Conservation (phyloP, 2,113 vertebrate genomes). For the Osmerus eperlanus region DNA sequence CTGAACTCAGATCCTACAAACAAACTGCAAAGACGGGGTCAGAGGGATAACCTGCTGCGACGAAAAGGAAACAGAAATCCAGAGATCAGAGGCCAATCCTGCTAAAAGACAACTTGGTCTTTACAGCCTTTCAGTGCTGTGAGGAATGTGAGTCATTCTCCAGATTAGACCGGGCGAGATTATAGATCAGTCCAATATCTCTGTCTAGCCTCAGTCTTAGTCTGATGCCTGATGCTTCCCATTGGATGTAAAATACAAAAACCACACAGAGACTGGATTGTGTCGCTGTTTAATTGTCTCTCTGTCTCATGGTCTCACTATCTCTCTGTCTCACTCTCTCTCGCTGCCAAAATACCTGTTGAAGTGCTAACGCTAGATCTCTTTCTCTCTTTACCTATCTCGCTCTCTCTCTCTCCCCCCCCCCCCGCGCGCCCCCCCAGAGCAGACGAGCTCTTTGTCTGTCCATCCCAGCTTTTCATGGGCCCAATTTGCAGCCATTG, state of each 20-base stretch:
- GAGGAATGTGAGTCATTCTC: constrained; percentile 27
- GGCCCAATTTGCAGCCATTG: constrained; percentile 32
- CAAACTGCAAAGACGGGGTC: not conserved
- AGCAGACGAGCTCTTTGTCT: not conserved
- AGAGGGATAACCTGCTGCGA: not conserved
- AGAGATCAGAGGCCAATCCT: constrained; percentile 28
- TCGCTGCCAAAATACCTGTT: too few relatives aligned
- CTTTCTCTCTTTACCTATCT: not conserved
- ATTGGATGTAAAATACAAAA: not conserved
- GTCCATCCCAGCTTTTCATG: constrained; percentile 8
- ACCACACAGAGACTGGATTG: constrained; percentile 4
- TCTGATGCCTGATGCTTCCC: not conserved
- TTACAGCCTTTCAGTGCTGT: constrained; percentile 19
- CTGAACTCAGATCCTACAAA: not conserved
- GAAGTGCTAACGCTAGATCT: too few relatives aligned
- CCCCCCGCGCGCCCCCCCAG: not conserved
- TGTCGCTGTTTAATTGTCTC: too few relatives aligned
- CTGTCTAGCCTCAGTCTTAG: not conserved
- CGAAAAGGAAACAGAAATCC: constrained; percentile 27
- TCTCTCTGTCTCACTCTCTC: too few relatives aligned
- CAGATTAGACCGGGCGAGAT: constrained; percentile 19
- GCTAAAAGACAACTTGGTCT: constrained; percentile 2
- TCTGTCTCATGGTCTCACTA: too few relatives aligned
- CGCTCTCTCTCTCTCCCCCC: not conserved
- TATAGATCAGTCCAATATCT: constrained; percentile 8